Conservation (phyloP, 2,888 invertebrate genomes). For the Lepidochrysops patricia region DNA sequence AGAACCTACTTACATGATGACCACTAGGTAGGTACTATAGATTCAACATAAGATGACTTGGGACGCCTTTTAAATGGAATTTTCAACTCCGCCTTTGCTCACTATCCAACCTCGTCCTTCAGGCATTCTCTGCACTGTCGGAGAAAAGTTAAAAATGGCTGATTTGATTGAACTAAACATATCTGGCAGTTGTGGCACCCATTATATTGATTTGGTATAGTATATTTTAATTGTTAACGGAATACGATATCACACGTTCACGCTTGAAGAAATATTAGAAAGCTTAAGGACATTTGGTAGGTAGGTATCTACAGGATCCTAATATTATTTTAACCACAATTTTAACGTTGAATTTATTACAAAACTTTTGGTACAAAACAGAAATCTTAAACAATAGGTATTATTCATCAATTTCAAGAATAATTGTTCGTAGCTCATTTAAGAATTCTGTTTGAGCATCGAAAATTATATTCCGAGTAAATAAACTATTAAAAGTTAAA, state of each 20-base stretch:
- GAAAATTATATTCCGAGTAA: background rate
- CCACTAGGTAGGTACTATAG: too few relatives aligned
- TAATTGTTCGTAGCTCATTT: background rate
- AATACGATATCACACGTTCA: background rate
- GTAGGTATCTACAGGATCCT: too few relatives aligned
- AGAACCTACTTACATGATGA: too few relatives aligned
- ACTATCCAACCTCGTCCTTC: too few relatives aligned
- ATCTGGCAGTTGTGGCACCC: too few relatives aligned
- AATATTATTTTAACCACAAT: background rate
- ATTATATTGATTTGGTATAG: background rate
- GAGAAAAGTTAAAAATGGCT: too few relatives aligned
- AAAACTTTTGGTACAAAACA: background rate
- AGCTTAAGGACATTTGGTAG: background rate
- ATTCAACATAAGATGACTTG: too few relatives aligned
- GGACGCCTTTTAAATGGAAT: too few relatives aligned
- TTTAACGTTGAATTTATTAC: too few relatives aligned
- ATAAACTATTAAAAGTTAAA: background rate
- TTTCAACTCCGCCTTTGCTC: too few relatives aligned
- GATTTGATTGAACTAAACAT: too few relatives aligned
- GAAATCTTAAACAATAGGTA: background rate
- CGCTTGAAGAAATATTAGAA: background rate
- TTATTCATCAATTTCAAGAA: background rate
- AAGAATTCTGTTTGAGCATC: background rate
- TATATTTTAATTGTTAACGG: background rate
- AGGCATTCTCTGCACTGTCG: too few relatives aligned